A percentile compares a stretch with the other conserved stretches of the same genome.
phyloP scores from a whole-genome alignment of 2,888 invertebrate genomes.

The Rhopalosiphum nymphaeae region DNA sequence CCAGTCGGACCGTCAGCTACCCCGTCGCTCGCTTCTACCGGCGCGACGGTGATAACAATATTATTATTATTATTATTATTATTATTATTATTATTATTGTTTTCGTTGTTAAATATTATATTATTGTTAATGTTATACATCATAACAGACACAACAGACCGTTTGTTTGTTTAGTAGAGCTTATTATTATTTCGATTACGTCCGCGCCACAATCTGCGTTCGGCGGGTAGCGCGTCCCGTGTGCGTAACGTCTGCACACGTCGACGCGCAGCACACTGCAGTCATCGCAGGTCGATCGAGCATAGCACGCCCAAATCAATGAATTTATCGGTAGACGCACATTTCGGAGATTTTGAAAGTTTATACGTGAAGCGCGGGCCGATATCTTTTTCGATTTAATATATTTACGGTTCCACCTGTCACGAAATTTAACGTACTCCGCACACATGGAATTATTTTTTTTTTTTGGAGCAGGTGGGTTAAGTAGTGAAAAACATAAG shows the following conservation, averaged over 20 bases:
- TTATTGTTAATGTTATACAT: neutral
- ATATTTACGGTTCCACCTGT: neutral
- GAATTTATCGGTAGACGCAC: neutral
- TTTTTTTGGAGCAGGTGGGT: neutral
- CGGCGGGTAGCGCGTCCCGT: neutral
- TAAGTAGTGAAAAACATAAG: neutral
- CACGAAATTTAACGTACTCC: neutral
- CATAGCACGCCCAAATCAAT: neutral
- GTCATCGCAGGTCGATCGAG: neutral
- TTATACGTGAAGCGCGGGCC: neutral
- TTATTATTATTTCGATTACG: neutral
- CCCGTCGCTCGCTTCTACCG: neutral
- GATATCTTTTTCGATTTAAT: neutral
- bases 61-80: neutral
- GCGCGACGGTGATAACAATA: neutral
- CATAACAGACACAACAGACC: neutral
- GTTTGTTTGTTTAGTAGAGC: neutral
- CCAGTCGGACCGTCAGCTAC: neutral
- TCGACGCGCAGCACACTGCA: neutral
- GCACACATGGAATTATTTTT: neutral
- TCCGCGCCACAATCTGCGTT: neutral
- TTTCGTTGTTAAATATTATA: conserved; percentile 1
- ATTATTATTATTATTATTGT: neutral
- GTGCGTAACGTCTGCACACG: neutral
- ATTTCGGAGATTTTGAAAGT: neutral